phyloP scores from a whole-genome alignment of 2,797 vertebrate species.

The Acestrorhynchus altus region DNA sequence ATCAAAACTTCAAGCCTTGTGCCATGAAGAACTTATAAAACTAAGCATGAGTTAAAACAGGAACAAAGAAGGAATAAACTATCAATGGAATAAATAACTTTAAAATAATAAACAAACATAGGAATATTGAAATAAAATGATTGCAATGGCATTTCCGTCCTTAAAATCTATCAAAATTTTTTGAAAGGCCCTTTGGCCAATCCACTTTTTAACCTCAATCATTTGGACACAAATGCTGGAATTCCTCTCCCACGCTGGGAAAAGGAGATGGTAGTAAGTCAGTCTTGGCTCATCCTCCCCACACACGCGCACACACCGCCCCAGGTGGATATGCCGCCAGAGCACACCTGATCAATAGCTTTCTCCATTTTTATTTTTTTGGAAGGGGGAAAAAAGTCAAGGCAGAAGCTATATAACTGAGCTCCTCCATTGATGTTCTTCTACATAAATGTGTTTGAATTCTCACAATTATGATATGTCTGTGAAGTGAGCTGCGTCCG shows the following conservation, averaged over 20 bases:
- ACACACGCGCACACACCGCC: slow-evolving; percentile 54
- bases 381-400: slow-evolving; percentile 50
- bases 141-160: slow-evolving; percentile 24
- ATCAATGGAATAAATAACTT: neutral
- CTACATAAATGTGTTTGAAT: slow-evolving; percentile 65
- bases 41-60: no score
- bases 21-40: no score
- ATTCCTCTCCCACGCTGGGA: slow-evolving; percentile 50
- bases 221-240: slow-evolving; percentile 40
- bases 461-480: slow-evolving; percentile 61
- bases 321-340: slow-evolving; percentile 72
- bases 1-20: no score
- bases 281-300: slow-evolving; percentile 66
- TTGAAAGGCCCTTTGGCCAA: slow-evolving; percentile 28
- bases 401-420: slow-evolving; percentile 57
- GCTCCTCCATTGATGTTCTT: slow-evolving; percentile 59
- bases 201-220: slow-evolving; percentile 49
- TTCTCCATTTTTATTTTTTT: slow-evolving; percentile 73
- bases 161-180: slow-evolving; percentile 24
- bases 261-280: slow-evolving; percentile 69
- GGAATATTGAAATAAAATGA: neutral
- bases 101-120: neutral
- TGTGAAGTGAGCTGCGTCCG: slow-evolving; percentile 55
- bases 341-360: slow-evolving; percentile 66
- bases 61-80: neutral